phyloP scores from a whole-genome alignment of 2,113 vertebrate species.

The Propithecus coquereli region DNA sequence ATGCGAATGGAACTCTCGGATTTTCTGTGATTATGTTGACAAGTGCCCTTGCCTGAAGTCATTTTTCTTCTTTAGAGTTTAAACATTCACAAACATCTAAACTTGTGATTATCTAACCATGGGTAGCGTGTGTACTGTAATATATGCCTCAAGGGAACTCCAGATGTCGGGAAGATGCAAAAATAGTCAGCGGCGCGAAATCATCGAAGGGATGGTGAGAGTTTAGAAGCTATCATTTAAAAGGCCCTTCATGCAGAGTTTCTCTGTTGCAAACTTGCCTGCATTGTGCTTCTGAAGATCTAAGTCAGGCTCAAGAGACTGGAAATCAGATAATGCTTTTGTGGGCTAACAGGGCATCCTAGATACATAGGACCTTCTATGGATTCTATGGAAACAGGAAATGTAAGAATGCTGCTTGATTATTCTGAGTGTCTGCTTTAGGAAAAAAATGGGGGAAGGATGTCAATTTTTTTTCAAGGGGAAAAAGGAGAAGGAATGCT shows the following conservation, averaged over 20 bases:
- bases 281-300: slow-evolving; percentile 79
- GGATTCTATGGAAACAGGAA: slow-evolving; percentile 80
- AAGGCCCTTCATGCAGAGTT: slow-evolving; percentile 75
- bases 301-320: slow-evolving; percentile 79
- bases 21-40: slow-evolving; percentile 34
- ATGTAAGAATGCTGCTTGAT: slow-evolving; percentile 71
- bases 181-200: slow-evolving; percentile 80
- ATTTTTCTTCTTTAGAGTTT: slow-evolving; percentile 50
- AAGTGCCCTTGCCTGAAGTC: slow-evolving; percentile 53
- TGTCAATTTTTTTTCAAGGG: slow-evolving; percentile 67
- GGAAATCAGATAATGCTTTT: slow-evolving; percentile 80
- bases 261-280: slow-evolving; percentile 77
- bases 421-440: slow-evolving; percentile 79
- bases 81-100: slow-evolving; percentile 75
- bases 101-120: slow-evolving; percentile 79
- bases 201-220: slow-evolving; percentile 77
- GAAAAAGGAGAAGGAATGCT: slow-evolving; percentile 62
- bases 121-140: slow-evolving; percentile 69
- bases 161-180: slow-evolving; percentile 79
- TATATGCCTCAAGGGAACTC: slow-evolving; percentile 76
- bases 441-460: slow-evolving; percentile 73
- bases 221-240: slow-evolving; percentile 80
- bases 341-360: slow-evolving; percentile 74
- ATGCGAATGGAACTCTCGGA: neutral
- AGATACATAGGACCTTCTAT: slow-evolving; percentile 77